Evolutionary conservation across 2,113 vertebrate species (phyloP).

Genomic region (Ceyx melanurus): DNA sequence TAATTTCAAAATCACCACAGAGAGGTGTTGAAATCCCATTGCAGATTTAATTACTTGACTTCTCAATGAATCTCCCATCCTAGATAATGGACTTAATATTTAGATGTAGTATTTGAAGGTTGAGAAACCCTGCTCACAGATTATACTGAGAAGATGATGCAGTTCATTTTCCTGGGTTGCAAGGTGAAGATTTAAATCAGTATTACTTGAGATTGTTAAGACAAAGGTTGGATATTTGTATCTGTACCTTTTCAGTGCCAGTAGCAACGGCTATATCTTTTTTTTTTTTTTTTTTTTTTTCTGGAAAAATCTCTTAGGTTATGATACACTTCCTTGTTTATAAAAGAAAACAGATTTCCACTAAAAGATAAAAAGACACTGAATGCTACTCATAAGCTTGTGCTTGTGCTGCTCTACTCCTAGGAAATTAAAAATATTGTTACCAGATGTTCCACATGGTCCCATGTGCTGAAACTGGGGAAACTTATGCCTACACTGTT

Average conservation of each 20-base stretch:
- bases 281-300: too few species aligned
- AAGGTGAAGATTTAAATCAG: neutral
- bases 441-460: conserved; percentile 10
- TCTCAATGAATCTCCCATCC: neutral
- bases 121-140: neutral
- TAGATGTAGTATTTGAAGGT: neutral
- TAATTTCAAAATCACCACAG: neutral
- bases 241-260: neutral
- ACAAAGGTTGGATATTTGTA: neutral
- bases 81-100: neutral
- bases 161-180: neutral
- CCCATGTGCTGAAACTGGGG: neutral
- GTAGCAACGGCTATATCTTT: neutral
- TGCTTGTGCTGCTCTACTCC: neutral
- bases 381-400: neutral
- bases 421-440: conserved; percentile 45
- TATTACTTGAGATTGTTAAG: neutral
- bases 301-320: conserved; percentile 9
- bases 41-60: neutral
- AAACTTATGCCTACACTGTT: neutral
- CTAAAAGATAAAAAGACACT: neutral
- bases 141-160: neutral
- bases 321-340: neutral
- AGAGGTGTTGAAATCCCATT: neutral
- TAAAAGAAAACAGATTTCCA: conserved; percentile 35